Evolutionary conservation across 2,797 vertebrate species (phyloP).

Genomic region (Lagocephalus sceleratus): DNA sequence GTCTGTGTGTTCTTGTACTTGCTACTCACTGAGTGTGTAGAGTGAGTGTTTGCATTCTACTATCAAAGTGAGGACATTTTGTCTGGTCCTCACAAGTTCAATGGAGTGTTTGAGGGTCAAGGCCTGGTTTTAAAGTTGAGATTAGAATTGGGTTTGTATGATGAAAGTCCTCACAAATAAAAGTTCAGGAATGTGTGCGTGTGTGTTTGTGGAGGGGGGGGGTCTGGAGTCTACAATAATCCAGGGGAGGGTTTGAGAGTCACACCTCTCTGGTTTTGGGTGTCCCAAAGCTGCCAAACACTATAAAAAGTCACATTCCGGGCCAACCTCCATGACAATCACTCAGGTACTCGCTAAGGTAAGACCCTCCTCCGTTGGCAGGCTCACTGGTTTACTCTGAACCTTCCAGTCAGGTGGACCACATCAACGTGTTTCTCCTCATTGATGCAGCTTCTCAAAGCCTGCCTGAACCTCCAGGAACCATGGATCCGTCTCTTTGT

Average conservation of each 20-base stretch:
- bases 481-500: conserved; percentile 43
- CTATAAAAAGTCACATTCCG: conserved; percentile 62
- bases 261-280: conserved; percentile 46
- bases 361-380: conserved; percentile 22
- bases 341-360: conserved; percentile 48
- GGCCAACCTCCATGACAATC: conserved; percentile 21
- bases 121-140: too few species aligned
- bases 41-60: conserved; percentile 1
- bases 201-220: too few species aligned
- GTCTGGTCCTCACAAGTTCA: too few species aligned
- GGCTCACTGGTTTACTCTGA: neutral
- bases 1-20: conserved; percentile 15
- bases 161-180: too few species aligned
- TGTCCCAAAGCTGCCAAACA: conserved; percentile 33
- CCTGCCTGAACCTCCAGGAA: conserved; percentile 8
- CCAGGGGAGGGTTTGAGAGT: conserved; percentile 27
- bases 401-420: neutral
- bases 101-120: too few species aligned
- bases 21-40: neutral
- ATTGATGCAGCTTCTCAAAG: neutral
- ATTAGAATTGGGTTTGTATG: conserved; percentile 5
- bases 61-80: too few species aligned
- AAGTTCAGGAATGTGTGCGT: conserved; percentile 9
- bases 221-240: conserved; percentile 27
- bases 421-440: too few species aligned